Evolutionary conservation across 2,888 invertebrate species (phyloP).

Genomic region (Peribatodes rhomboidaria): DNA sequence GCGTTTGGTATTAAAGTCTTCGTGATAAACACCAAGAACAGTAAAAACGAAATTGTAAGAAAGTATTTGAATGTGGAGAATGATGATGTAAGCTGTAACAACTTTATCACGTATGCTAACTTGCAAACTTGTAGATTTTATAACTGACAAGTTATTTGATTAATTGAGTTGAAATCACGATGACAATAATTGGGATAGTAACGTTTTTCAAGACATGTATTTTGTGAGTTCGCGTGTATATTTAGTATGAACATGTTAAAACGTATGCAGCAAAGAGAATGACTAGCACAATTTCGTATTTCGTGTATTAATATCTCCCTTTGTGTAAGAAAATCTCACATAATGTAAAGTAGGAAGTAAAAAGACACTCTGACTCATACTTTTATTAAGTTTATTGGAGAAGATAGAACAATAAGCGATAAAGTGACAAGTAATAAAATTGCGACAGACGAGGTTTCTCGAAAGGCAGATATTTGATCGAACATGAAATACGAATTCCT

Average conservation of each 20-base stretch:
- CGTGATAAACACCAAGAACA: slow-evolving; percentile 8
- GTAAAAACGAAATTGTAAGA: slow-evolving; percentile 13
- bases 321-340: slow-evolving; percentile 20
- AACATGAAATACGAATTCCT: no score
- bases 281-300: slow-evolving; percentile 26
- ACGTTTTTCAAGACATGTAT: not conserved
- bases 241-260: not conserved
- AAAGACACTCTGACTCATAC: slow-evolving; percentile 19
- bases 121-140: not conserved
- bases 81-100: no score
- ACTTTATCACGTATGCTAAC: no score
- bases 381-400: slow-evolving; percentile 13
- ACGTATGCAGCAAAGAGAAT: slow-evolving; percentile 3
- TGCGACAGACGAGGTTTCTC: not conserved
- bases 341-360: not conserved
- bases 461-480: no score
- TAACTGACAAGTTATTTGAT: not conserved
- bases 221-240: not conserved
- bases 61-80: not conserved
- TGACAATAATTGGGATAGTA: not conserved
- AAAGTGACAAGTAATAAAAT: slow-evolving; percentile 14
- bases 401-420: slow-evolving; percentile 19
- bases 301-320: slow-evolving; percentile 21
- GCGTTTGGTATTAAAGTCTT: not conserved
- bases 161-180: not conserved